These are phyloP conservation scores for Xenopus petersii DNA, from an alignment of 2,797 vertebrate species.

Conservation along the genomic window DNA sequence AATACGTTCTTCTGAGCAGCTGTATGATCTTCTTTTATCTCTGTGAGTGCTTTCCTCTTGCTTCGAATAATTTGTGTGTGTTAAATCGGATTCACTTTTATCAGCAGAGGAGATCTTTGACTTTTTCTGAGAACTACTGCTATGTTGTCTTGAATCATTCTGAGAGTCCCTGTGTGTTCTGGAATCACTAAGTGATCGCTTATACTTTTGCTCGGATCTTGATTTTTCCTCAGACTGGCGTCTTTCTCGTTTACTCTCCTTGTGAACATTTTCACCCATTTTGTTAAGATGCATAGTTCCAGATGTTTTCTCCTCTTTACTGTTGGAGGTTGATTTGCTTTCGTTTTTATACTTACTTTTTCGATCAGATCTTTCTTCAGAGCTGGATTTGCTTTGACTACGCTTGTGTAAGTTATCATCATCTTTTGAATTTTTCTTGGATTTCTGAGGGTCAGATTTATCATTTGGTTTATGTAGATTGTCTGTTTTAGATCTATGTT, in stretches of 20 bases:
- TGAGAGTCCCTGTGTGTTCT: conserved; percentile 71
- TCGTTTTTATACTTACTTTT: conserved; percentile 83
- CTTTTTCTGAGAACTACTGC: conserved; percentile 58
- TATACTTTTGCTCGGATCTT: conserved; percentile 74
- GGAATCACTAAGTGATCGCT: conserved; percentile 71
- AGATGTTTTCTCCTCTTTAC: conserved; percentile 71
- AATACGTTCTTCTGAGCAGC: conserved; percentile 71
- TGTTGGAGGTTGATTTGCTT: conserved; percentile 66
- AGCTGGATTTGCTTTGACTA: conserved; percentile 57
- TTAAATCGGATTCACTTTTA: conserved; percentile 73
- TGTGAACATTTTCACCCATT: conserved; percentile 71
- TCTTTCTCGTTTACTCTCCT: conserved; percentile 74
- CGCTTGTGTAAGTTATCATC: conserved; percentile 71
- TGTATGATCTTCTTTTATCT: conserved; percentile 78
- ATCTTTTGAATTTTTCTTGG: conserved; percentile 59
- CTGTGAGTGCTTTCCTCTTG: conserved; percentile 78
- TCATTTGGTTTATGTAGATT: conserved; percentile 64
- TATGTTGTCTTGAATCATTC: conserved; percentile 62
- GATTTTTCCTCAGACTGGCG: conserved; percentile 62
- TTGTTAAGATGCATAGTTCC: conserved; percentile 66
- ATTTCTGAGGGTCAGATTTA: conserved; percentile 61
- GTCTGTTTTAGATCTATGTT: conserved; percentile 78
- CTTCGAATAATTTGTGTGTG: conserved; percentile 70
- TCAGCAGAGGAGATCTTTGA: conserved; percentile 79
- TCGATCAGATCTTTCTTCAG: conserved; percentile 83